Evolutionary conservation across 2,797 vertebrate species (phyloP).

Genomic region (Sarcophilus harrisii): DNA sequence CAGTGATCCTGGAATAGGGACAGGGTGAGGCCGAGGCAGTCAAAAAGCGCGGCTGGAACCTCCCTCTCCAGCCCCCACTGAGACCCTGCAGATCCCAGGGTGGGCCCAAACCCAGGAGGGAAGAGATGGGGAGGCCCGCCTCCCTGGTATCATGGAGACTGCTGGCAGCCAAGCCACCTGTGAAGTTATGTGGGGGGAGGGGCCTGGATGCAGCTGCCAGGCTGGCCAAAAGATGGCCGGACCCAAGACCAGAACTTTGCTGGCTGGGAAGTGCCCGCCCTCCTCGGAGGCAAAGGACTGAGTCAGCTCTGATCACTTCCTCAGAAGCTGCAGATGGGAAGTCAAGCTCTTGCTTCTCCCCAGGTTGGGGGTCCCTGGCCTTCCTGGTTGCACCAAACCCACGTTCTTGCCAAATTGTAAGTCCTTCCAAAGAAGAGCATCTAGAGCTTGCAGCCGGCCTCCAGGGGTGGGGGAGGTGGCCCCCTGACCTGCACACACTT

Average conservation of each 20-base stretch:
- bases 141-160: neutral
- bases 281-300: slow-evolving; percentile 86
- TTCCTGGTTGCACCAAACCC: neutral
- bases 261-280: slow-evolving; percentile 86
- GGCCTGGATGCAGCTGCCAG: neutral
- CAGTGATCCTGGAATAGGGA: slow-evolving; percentile 92
- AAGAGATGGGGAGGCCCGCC: neutral
- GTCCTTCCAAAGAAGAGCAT: neutral
- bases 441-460: neutral
- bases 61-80: neutral
- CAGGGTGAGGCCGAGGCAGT: slow-evolving; percentile 22
- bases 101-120: neutral
- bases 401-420: neutral
- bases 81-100: neutral
- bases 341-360: slow-evolving; percentile 95
- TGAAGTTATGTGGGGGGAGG: neutral
- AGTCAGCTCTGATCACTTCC: slow-evolving; percentile 87
- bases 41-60: slow-evolving; percentile 44
- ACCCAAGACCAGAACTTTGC: slow-evolving; percentile 90
- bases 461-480: neutral
- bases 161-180: neutral
- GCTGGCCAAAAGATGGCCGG: neutral
- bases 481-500: neutral
- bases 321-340: slow-evolving; percentile 90
- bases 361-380: slow-evolving; percentile 65